phyloP scores from a whole-genome alignment of 2,888 invertebrate genomes.

The Steinernema hermaphroditum region DNA sequence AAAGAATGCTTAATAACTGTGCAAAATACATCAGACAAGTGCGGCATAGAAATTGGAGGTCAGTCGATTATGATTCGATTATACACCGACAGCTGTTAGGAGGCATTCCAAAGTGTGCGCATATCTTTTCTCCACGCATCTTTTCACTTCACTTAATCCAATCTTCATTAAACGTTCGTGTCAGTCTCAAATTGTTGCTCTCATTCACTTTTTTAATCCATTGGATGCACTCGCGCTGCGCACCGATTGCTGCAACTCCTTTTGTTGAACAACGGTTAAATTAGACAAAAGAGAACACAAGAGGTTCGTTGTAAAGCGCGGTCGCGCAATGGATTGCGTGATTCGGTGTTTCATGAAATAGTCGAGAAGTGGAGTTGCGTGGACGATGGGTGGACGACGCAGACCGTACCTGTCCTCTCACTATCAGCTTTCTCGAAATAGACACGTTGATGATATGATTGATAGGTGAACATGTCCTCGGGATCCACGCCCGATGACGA shows the following conservation, averaged over 20 bases:
- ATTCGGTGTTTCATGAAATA: conserved; percentile 8
- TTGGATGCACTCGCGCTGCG: not conserved
- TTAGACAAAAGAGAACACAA: not conserved
- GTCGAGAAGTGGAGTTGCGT: not conserved
- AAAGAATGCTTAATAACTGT: not conserved
- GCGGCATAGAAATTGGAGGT: not conserved
- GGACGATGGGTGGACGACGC: conserved; percentile 18
- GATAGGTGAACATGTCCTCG: conserved; percentile 30
- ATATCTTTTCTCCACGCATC: not conserved
- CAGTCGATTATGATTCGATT: conserved; percentile 27
- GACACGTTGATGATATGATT: conserved; percentile 25
- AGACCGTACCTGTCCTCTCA: not conserved
- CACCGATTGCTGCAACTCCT: not conserved
- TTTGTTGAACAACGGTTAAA: not conserved
- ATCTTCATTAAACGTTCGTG: not conserved
- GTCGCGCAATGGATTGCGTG: conserved; percentile 17
- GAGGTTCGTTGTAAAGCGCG: not conserved
- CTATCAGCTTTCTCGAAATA: conserved; percentile 22
- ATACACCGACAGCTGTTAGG: not conserved
- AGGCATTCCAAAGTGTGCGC: not conserved
- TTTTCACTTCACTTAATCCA: not conserved
- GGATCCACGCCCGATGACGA: conserved; percentile 28
- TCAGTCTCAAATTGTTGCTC: no score
- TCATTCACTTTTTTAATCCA: no score
- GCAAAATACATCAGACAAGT: not conserved